phyloP scores from a whole-genome alignment of 2,888 invertebrate genomes.

The Tetropium fuscum region DNA sequence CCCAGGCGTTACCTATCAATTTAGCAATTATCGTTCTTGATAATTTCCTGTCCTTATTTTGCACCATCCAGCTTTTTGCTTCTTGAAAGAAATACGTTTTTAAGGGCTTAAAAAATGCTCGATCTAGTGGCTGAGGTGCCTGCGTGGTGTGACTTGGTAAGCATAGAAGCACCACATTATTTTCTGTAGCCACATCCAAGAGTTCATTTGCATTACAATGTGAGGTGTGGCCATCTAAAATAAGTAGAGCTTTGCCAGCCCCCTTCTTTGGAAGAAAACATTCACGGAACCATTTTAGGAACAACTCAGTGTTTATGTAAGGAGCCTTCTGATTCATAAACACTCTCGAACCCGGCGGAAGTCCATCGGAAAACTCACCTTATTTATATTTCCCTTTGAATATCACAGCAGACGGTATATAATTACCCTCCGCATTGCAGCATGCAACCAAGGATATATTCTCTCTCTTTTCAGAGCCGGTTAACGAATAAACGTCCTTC shows the following conservation, averaged over 20 bases:
- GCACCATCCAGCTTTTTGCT: not conserved
- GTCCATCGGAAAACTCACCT: not conserved
- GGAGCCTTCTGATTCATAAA: not conserved
- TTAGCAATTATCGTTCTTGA: not conserved
- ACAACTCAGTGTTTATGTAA: not conserved
- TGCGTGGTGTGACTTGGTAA: not conserved
- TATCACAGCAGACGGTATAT: not conserved
- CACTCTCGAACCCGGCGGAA: not conserved
- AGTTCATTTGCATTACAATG: not conserved
- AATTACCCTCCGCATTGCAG: not conserved
- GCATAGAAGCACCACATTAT: not conserved
- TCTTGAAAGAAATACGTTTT: not conserved
- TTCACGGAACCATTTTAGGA: not conserved
- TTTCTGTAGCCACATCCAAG: not conserved
- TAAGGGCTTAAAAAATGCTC: not conserved
- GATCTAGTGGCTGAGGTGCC: not conserved
- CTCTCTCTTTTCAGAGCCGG: too few species aligned
- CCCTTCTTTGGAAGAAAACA: not conserved
- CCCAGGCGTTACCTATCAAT: conserved; percentile 2
- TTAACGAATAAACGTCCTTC: too few species aligned
- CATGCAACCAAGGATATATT: not conserved
- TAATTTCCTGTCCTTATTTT: not conserved
- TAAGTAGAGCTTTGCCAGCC: not conserved
- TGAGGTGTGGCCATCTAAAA: not conserved
- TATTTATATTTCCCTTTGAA: not conserved